These are phyloP conservation scores for Enchytraeus crypticus DNA, from an alignment of 2,888 invertebrate genomes.

Conservation along the genomic window DNA sequence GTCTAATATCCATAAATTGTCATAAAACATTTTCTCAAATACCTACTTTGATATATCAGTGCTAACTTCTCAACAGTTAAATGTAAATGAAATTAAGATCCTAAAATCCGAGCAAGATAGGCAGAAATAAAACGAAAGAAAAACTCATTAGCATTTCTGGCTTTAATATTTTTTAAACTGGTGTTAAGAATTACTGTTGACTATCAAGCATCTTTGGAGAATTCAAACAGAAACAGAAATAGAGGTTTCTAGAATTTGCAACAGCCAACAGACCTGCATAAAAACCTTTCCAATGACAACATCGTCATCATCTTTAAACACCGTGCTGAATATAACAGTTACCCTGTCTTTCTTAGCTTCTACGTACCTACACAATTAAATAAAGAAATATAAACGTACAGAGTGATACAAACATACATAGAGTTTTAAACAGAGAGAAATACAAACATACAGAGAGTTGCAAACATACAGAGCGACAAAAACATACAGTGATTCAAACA, in stretches of 20 bases:
- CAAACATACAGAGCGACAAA: neutral
- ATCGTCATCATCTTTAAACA: constrained; percentile 96
- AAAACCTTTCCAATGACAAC: constrained; percentile 97
- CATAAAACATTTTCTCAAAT: too few species aligned
- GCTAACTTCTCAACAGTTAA: too few species aligned
- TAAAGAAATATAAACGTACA: neutral
- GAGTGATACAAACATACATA: neutral
- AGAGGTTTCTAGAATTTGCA: neutral
- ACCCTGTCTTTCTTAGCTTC: constrained; percentile 96
- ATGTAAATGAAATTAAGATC: too few species aligned
- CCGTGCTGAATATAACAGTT: constrained; percentile 96
- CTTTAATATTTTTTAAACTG: too few species aligned
- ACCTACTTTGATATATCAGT: too few species aligned
- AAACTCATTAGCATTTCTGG: too few species aligned
- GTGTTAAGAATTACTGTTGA: too few species aligned
- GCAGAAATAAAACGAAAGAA: too few species aligned
- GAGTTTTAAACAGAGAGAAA: neutral
- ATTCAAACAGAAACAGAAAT: too few species aligned
- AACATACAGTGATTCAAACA: neutral
- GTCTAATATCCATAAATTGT: too few species aligned
- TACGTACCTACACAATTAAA: constrained; percentile 67
- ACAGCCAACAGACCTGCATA: constrained; percentile 62
- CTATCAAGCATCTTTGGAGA: too few species aligned
- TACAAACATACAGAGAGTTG: neutral
- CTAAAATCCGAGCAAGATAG: too few species aligned